Evolutionary conservation across 2,888 invertebrate genomes (phyloP).

Genomic region (Limnephilus rhombicus): DNA sequence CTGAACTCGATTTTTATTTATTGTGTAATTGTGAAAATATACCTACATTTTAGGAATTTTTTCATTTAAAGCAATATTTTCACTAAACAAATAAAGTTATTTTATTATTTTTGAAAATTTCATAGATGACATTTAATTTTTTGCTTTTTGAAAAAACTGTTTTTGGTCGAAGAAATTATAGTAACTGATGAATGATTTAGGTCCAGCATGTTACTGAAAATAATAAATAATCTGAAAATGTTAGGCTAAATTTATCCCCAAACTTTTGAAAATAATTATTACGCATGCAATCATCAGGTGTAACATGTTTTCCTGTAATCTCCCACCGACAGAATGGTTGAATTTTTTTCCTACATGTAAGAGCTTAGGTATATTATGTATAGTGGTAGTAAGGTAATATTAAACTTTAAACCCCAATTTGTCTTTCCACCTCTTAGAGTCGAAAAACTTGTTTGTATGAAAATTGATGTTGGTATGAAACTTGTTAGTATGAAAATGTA

Average conservation of each 20-base stretch:
- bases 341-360: neutral
- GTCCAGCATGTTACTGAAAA: neutral
- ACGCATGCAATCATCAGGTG: neutral
- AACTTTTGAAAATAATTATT: neutral
- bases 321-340: constrained; percentile 31
- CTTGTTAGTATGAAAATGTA: too few relatives aligned
- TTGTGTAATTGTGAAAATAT: neutral
- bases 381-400: neutral
- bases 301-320: constrained; percentile 24
- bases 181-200: neutral
- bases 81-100: neutral
- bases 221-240: neutral
- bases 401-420: neutral
- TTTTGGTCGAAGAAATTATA: neutral
- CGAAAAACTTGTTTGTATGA: neutral
- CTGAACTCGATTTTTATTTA: neutral
- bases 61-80: neutral
- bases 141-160: neutral
- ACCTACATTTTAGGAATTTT: neutral
- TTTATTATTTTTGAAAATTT: neutral
- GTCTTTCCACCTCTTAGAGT: neutral
- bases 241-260: neutral
- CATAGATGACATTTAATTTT: neutral
- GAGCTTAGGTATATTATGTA: neutral
- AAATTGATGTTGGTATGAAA: too few relatives aligned